Percentiles rank a stretch among this genome's conserved stretches.
Conservation (phyloP, 2,888 invertebrate species). For the Oxycera nigricornis region DNA sequence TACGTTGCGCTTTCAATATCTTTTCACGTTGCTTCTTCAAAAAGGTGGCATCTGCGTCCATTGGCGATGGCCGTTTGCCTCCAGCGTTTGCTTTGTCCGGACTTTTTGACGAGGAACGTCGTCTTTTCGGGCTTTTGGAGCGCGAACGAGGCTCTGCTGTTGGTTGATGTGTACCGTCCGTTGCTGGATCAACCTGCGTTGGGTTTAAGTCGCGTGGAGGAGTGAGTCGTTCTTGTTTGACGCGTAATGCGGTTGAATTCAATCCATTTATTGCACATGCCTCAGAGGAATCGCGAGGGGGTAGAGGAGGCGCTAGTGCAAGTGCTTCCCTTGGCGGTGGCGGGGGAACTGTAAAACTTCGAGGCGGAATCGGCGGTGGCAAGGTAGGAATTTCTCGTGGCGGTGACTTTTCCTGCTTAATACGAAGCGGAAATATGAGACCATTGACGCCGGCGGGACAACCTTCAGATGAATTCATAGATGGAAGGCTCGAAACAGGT, state of each 20-base stretch:
- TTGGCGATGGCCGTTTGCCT: neutral
- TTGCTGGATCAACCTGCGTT: neutral
- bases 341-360: too few species aligned
- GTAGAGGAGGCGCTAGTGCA: neutral
- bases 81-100: neutral
- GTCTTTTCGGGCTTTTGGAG: neutral
- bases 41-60: neutral
- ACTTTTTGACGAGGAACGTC: neutral
- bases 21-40: neutral
- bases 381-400: neutral
- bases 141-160: neutral
- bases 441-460: too few species aligned
- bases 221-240: neutral
- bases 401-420: conserved; percentile 4
- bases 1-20: neutral
- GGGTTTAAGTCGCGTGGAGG: neutral
- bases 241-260: too few species aligned
- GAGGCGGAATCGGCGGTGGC: neutral
- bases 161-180: neutral
- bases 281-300: too few species aligned
- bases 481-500: too few species aligned
- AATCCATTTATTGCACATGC: too few species aligned
- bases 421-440: neutral
- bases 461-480: too few species aligned
- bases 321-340: too few species aligned